Percentiles rank a stretch among this genome's conserved stretches.
phyloP scores from a whole-genome alignment of 1,140 invertebrate species.

The Melipona quadrifasciata region DNA sequence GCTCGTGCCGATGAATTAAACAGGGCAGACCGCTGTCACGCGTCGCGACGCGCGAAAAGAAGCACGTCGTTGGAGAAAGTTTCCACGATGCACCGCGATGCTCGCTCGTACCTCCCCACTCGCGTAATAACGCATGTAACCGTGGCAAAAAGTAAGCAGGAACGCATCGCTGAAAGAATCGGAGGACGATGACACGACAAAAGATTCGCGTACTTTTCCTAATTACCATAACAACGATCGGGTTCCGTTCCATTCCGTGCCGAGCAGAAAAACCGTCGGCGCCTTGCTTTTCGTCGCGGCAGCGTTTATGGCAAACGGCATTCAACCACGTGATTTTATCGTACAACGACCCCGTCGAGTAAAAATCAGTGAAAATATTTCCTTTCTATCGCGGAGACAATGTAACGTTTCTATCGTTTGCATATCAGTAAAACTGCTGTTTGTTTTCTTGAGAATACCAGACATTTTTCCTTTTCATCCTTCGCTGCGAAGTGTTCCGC shows the following conservation, averaged over 20 bases:
- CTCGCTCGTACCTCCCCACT: not conserved
- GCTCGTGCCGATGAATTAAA: slow-evolving; percentile 40
- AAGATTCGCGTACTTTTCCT: slow-evolving; percentile 18
- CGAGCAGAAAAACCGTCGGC: not conserved
- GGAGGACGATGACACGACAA: not conserved
- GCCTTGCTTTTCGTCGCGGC: not conserved
- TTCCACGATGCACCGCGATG: too few relatives aligned
- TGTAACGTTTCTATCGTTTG: too few relatives aligned
- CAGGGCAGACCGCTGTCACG: slow-evolving; percentile 8
- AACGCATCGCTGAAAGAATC: slow-evolving; percentile 17
- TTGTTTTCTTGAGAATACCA: not conserved
- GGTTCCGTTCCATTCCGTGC: not conserved
- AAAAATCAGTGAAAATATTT: not conserved
- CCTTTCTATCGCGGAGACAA: not conserved
- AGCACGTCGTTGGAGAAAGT: slow-evolving; percentile 37
- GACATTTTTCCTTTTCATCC: not conserved
- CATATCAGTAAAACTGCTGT: too few relatives aligned
- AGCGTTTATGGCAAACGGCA: slow-evolving; percentile 4
- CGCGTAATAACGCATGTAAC: slow-evolving; percentile 26
- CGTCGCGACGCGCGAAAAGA: slow-evolving; percentile 32
- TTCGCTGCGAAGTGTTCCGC: not conserved
- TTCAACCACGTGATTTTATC: not conserved
- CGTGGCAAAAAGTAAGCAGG: not conserved
- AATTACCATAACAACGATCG: slow-evolving; percentile 49
- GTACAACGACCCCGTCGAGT: not conserved